Evolutionary conservation across 2,797 vertebrate species (phyloP), one percentile per base, ranked within the genome.

Genomic region (Pseudochirops corinnae): DNA sequence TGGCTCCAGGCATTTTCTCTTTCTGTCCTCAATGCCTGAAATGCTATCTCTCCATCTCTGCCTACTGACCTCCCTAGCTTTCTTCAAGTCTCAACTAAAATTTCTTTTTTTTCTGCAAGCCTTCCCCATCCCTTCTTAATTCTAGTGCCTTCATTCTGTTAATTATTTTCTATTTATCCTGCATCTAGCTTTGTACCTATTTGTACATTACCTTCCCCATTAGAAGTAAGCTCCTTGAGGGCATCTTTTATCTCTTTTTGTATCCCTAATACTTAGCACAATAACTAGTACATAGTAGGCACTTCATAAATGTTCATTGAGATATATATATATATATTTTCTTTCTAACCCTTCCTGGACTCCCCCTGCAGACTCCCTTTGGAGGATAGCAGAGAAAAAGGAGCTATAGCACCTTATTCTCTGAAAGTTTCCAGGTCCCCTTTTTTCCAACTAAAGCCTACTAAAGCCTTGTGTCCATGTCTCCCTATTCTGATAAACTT

Each of bases 121-220:
- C 52, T 6, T 7, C 90, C 92, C 50, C 12, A n/a, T 55, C 33
- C 93, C 91, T 67, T 94, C 94, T 67, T 33, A 94, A 56, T n/a
- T 55, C 29, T 62, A n/a, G 24, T 11, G n/a, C 7, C 56, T 7
- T 90, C 46, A 28, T 87, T 67, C 31, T 5, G 13, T 53, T 55
- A 56, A 33, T 0, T 0, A 93, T 92, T 58, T 18, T 50, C 50
- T 94, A 7, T 14, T 57, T 60, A 60, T 46, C 93, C 62, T 13
- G 82, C 26, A 56, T n/a, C 2, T 5, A 91, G 90, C 55, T 58
- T 55, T 55, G 90, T 31, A 74, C 55, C 52, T 90, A 0, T 56
- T 94, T 95, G 58, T 29, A 60, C 31, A 29, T 31, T 93, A 91
- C 55, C 91, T 58, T 94, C 50, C 90, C n/a, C n/a, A n/a, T 74